A percentile compares a stretch with the other conserved stretches of the same genome.
Evolutionary conservation across 2,888 invertebrate species (phyloP).

Genomic region (Patella pellucida): DNA sequence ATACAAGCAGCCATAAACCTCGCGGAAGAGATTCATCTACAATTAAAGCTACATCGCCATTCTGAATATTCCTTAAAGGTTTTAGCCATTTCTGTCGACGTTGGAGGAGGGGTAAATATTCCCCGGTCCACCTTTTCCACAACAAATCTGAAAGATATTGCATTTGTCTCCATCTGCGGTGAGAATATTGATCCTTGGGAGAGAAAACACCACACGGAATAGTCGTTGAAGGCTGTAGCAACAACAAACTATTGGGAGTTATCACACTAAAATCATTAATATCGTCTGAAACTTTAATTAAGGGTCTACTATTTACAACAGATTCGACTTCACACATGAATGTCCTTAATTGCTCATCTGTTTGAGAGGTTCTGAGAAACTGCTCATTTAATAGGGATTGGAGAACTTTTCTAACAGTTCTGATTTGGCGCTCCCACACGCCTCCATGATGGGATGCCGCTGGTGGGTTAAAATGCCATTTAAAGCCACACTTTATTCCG

Average conservation of each 20-base stretch:
- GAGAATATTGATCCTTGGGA: conserved; percentile 29
- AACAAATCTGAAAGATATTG: conserved; percentile 36
- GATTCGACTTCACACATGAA: conserved; percentile 35
- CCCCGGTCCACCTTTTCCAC: conserved; percentile 29
- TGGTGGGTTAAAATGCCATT: conserved; percentile 38
- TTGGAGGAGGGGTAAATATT: conserved; percentile 27
- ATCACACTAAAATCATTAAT: conserved; percentile 25
- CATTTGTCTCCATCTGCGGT: conserved; percentile 35
- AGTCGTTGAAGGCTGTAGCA: conserved; percentile 3
- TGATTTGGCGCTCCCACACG: conserved; percentile 37
- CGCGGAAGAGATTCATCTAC: conserved; percentile 13
- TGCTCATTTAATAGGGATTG: conserved; percentile 26
- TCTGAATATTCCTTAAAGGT: neutral
- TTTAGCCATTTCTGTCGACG: conserved; percentile 28
- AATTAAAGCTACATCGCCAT: conserved; percentile 12
- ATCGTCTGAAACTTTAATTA: conserved; percentile 24
- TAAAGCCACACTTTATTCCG: conserved; percentile 24
- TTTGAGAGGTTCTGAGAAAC: conserved; percentile 6
- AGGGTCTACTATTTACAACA: conserved; percentile 32
- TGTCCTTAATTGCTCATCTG: conserved; percentile 33
- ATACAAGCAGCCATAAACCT: conserved; percentile 9
- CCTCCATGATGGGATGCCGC: conserved; percentile 35
- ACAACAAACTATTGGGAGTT: conserved; percentile 36
- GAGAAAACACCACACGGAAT: conserved; percentile 32
- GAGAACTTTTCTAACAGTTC: conserved; percentile 29